phyloP scores from a whole-genome alignment of 2,797 vertebrate genomes.

The Simalia tracyae region DNA sequence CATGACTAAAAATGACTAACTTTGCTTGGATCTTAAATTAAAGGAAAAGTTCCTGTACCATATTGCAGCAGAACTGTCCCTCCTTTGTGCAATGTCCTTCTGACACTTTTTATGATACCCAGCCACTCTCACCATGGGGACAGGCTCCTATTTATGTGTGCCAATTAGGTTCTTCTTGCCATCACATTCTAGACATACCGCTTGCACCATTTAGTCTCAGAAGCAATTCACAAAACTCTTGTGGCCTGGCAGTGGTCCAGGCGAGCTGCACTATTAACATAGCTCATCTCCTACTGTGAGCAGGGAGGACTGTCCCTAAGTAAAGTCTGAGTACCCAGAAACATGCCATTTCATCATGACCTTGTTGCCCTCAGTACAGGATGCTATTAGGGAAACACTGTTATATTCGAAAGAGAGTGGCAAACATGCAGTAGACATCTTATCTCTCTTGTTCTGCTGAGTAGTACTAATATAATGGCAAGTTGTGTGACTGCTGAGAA shows the following conservation, averaged over 20 bases:
- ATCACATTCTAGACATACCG: background rate
- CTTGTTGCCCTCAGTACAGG: slow-evolving; percentile 20
- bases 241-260: background rate
- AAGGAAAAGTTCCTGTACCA: background rate
- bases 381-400: slow-evolving; percentile 52
- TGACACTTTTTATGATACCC: background rate
- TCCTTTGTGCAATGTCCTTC: background rate
- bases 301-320: background rate
- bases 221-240: background rate
- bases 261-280: background rate
- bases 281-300: background rate
- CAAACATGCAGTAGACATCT: slow-evolving; percentile 19
- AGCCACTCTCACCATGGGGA: background rate
- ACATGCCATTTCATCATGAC: background rate
- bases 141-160: background rate
- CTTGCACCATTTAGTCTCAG: background rate
- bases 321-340: background rate
- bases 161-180: background rate
- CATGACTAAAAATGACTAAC: background rate
- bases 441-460: slow-evolving; percentile 52
- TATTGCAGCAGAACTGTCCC: background rate
- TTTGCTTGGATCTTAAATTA: background rate
- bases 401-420: slow-evolving; percentile 55
- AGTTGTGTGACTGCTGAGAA: slow-evolving; percentile 56
- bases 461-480: slow-evolving; percentile 66